phyloP scores from a whole-genome alignment of 2,113 vertebrate genomes.

The Mormyrus lacerda region DNA sequence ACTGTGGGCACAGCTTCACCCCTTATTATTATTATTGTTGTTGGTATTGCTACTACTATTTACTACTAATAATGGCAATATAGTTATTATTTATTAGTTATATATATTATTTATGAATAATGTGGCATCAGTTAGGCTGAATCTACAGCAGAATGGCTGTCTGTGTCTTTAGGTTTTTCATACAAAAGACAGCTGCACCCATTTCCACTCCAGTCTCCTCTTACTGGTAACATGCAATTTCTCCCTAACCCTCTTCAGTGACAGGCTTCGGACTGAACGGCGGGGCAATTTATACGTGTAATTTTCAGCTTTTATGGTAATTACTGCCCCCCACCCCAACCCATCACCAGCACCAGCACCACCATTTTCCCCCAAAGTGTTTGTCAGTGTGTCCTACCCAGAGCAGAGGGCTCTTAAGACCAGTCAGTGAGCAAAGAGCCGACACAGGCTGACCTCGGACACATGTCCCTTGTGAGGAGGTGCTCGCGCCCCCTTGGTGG shows the following conservation, averaged over 20 bases:
- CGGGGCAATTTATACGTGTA: conserved; percentile 33
- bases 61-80: background rate
- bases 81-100: background rate
- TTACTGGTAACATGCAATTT: conserved; percentile 48
- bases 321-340: conserved; percentile 23
- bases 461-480: background rate
- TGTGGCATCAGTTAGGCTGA: background rate
- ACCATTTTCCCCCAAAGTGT: conserved; percentile 13
- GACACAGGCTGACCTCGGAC: background rate
- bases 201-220: conserved; percentile 38
- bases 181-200: conserved; percentile 34
- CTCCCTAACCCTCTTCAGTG: conserved; percentile 29
- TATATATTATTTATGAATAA: background rate
- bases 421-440: background rate
- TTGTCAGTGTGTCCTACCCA: conserved; percentile 1
- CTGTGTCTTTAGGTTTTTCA: conserved; percentile 16
- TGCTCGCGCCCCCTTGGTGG: background rate
- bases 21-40: background rate
- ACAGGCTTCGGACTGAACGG: conserved; percentile 31
- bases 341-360: background rate
- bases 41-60: background rate
- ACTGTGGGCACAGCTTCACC: background rate
- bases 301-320: conserved; percentile 45
- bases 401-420: background rate
- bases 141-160: background rate